Percentiles rank a stretch among this genome's conserved stretches.
Evolutionary conservation across 1,140 invertebrate genomes (phyloP).

Genomic region (Stenopsyche tienmushanensis): DNA sequence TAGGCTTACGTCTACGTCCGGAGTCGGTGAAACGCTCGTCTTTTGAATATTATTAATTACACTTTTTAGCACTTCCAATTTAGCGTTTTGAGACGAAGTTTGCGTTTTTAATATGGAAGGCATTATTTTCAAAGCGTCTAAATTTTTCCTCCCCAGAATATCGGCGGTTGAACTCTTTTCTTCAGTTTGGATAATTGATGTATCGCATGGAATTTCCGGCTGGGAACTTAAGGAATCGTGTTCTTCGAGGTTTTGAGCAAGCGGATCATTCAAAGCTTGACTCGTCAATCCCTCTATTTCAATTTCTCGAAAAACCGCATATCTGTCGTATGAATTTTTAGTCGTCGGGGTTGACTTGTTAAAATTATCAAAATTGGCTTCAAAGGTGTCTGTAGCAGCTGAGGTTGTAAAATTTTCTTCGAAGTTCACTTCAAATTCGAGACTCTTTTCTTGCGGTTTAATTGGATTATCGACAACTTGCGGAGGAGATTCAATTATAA

Average conservation of each 20-base stretch:
- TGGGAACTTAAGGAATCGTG: slow-evolving; percentile 41
- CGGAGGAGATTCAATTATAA: slow-evolving; percentile 38
- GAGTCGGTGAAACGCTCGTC: slow-evolving; percentile 48
- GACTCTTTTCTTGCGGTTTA: slow-evolving; percentile 6
- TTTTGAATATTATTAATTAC: slow-evolving; percentile 55
- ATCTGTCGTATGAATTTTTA: slow-evolving; percentile 65
- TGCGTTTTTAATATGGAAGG: slow-evolving; percentile 44
- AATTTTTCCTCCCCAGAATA: slow-evolving; percentile 50
- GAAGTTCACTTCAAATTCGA: slow-evolving; percentile 56
- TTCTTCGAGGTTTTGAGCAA: slow-evolving; percentile 41
- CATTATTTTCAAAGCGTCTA: slow-evolving; percentile 53
- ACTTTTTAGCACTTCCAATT: slow-evolving; percentile 55
- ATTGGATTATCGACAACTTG: slow-evolving; percentile 33
- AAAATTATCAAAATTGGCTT: slow-evolving; percentile 65
- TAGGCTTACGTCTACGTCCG: slow-evolving; percentile 37
- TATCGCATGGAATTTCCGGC: slow-evolving; percentile 38
- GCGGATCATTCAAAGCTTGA: slow-evolving; percentile 52
- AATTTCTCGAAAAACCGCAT: slow-evolving; percentile 82
- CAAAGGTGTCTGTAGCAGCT: slow-evolving; percentile 50
- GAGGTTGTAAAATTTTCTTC: slow-evolving; percentile 58
- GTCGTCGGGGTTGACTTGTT: slow-evolving; percentile 54
- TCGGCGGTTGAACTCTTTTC: slow-evolving; percentile 39
- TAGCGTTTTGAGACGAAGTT: slow-evolving; percentile 40
- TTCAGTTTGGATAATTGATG: slow-evolving; percentile 6
- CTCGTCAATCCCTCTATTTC: slow-evolving; percentile 69